These are phyloP conservation scores for Calephelis virginiensis DNA, from an alignment of 1,140 invertebrate species.

Conservation along the genomic window DNA sequence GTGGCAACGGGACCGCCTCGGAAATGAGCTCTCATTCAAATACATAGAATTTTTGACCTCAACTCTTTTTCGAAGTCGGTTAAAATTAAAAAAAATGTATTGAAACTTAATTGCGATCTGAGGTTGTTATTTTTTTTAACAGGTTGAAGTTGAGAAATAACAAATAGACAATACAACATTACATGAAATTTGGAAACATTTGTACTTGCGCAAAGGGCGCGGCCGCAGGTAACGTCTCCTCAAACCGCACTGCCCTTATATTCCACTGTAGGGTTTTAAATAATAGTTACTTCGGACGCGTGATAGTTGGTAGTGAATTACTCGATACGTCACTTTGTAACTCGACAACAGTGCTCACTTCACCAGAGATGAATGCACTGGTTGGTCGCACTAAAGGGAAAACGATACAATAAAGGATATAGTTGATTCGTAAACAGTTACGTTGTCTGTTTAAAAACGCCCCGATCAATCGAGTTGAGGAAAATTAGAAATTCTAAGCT, in stretches of 20 bases:
- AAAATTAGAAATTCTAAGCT: too few species aligned
- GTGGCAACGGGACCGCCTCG: too few species aligned
- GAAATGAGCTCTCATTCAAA: too few species aligned
- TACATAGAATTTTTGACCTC: too few species aligned
- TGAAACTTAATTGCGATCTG: too few species aligned
- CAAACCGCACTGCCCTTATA: conserved; percentile 26
- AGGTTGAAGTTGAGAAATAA: conserved; percentile 61
- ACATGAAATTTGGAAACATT: conserved; percentile 35
- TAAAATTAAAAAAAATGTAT: too few species aligned
- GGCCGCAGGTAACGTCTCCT: conserved; percentile 35
- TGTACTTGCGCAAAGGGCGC: conserved; percentile 33
- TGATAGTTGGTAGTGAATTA: neutral
- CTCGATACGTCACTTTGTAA: neutral
- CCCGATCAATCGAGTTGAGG: too few species aligned
- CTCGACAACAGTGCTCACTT: neutral
- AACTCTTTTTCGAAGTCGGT: too few species aligned
- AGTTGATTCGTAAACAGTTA: too few species aligned
- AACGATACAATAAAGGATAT: neutral
- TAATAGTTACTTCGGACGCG: conserved; percentile 4
- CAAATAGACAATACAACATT: conserved; percentile 39
- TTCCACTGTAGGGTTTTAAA: conserved; percentile 17
- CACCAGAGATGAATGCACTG: neutral
- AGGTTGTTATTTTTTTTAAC: conserved; percentile 9
- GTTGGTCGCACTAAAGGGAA: neutral
- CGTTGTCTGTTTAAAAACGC: too few species aligned